phyloP scores from a whole-genome alignment of 2,113 vertebrate species.

The Formicarius rufipectus region DNA sequence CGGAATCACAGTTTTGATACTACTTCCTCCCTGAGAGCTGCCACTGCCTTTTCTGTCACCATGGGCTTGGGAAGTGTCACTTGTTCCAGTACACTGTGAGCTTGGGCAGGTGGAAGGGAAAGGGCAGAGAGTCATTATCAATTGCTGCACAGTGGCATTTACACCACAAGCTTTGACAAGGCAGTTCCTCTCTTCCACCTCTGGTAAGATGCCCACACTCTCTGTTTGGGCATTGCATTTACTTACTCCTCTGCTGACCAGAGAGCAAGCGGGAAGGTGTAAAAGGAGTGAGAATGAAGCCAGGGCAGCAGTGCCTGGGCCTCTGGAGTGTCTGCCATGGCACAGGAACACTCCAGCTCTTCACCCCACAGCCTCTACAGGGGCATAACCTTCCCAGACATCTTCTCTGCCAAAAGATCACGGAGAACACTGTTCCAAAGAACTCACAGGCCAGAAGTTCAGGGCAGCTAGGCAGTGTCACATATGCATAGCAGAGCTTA shows the following conservation, averaged over 20 bases:
- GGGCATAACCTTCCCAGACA: background rate
- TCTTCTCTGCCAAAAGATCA: background rate
- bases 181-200: background rate
- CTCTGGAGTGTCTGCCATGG: accelerated
- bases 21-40: background rate
- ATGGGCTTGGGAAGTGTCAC: background rate
- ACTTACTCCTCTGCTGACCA: background rate
- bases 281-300: background rate
- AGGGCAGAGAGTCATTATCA: background rate
- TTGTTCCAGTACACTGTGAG: accelerated
- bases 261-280: background rate
- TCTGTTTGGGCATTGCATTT: background rate
- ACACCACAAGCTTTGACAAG: background rate
- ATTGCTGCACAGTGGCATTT: background rate
- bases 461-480: background rate
- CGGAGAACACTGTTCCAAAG: background rate
- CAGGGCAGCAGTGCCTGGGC: accelerated
- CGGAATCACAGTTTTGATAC: background rate
- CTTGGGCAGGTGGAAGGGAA: background rate
- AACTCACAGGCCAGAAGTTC: background rate
- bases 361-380: background rate
- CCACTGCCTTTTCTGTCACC: background rate
- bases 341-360: background rate
- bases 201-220: background rate
- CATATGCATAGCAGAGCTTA: accelerated